These are phyloP conservation scores for Vireo griseus DNA, from an alignment of 2,797 vertebrate genomes.

Conservation along the genomic window DNA sequence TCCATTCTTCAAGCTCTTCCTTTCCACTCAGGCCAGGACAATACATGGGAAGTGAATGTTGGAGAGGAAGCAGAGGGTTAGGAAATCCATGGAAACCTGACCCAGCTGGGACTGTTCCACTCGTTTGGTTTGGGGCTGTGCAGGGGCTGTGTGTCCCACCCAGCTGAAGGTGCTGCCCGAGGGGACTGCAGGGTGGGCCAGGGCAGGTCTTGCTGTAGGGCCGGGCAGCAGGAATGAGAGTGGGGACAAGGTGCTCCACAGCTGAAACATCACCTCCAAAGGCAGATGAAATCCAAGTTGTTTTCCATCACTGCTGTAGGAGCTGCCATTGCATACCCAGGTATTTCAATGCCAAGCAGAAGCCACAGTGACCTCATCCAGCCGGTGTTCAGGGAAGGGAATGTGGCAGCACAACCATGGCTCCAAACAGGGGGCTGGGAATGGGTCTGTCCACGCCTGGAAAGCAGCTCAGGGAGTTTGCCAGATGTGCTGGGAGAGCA, in stretches of 20 bases:
- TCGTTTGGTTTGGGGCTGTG: rapidly evolving
- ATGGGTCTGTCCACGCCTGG: not conserved
- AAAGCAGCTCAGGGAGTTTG: not conserved
- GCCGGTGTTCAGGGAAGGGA: not conserved
- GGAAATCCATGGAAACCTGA: not conserved
- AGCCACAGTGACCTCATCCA: not conserved
- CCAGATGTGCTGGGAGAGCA: not conserved
- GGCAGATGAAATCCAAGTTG: not conserved
- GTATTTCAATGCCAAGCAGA: not conserved
- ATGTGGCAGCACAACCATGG: not conserved
- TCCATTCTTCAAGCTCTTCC: conserved; percentile 8
- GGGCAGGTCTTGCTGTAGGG: rapidly evolving
- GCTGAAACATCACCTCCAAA: not conserved
- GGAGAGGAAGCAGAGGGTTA: not conserved
- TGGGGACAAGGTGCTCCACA: not conserved
- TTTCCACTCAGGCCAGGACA: conserved; percentile 22
- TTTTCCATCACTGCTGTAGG: not conserved
- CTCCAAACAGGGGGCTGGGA: not conserved
- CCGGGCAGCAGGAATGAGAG: not conserved
- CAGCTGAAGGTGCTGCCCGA: rapidly evolving
- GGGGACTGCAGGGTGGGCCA: not conserved
- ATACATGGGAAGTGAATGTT: not conserved
- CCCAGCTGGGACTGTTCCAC: not conserved
- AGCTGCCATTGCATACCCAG: not conserved
- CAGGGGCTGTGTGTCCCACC: not conserved